phyloP scores from a whole-genome alignment of 2,888 invertebrate species.

The Netelia fuscicornis region DNA sequence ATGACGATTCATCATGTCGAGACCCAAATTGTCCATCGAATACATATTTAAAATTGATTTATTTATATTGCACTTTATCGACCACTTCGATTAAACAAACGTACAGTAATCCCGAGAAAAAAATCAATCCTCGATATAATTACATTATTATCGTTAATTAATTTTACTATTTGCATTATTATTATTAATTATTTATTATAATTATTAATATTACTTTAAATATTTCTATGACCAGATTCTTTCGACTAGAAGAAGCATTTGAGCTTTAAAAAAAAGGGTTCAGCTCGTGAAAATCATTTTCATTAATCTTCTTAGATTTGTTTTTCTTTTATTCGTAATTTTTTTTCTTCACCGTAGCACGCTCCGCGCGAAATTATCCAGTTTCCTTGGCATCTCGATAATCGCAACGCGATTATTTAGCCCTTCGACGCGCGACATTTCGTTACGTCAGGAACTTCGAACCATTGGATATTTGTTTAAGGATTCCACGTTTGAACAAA shows the following conservation, averaged over 20 bases:
- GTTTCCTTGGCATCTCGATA: conserved; percentile 16
- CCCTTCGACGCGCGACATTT: conserved; percentile 6
- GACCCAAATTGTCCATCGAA: conserved; percentile 89
- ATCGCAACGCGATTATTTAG: background rate
- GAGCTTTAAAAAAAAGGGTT: background rate
- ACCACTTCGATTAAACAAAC: conserved; percentile 4
- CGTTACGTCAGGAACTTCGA: conserved; percentile 22
- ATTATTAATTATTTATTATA: background rate
- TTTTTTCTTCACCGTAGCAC: background rate
- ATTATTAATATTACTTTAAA: background rate
- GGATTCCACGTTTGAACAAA: background rate
- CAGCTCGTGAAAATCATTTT: background rate
- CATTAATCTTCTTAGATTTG: background rate
- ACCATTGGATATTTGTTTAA: conserved; percentile 1
- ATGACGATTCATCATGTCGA: conserved; percentile 89
- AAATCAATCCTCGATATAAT: background rate
- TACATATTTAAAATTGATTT: conserved; percentile 85
- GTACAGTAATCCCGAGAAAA: background rate
- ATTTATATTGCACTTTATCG: conserved; percentile 39
- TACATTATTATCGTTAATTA: background rate
- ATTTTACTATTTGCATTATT: conserved; percentile 22
- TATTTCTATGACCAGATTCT: conserved; percentile 19
- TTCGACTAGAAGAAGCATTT: conserved; percentile 24
- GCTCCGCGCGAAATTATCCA: background rate
- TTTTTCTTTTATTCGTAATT: background rate